These are phyloP conservation scores for Aphelenchoides bicaudatus DNA, from an alignment of 2,888 invertebrate species.

Conservation along the genomic window DNA sequence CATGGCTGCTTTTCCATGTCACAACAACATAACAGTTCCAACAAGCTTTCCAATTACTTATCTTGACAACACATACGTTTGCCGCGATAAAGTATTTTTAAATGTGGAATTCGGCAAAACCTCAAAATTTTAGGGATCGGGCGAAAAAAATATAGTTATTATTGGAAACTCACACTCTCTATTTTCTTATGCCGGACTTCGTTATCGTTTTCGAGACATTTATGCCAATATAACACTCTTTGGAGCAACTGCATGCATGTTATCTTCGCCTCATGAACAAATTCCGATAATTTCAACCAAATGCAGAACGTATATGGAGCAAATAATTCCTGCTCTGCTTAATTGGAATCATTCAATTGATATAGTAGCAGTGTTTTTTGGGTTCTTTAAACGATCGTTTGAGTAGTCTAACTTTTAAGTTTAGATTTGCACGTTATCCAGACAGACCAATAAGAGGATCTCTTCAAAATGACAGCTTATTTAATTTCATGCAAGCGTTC, in stretches of 20 bases:
- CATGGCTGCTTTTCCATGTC: neutral
- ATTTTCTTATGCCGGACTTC: neutral
- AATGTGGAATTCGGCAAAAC: neutral
- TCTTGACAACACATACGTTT: neutral
- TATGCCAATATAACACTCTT: slow-evolving; percentile 6
- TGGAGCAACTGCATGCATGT: neutral
- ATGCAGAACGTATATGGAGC: neutral
- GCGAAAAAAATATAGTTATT: slow-evolving; percentile 3
- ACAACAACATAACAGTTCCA: neutral
- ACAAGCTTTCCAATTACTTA: slow-evolving; percentile 2
- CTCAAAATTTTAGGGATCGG: neutral
- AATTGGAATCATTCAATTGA: slow-evolving; percentile 5
- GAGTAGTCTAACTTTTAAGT: neutral
- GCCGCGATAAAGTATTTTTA: neutral
- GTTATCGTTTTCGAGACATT: neutral
- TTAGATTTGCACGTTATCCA: slow-evolving; percentile 1
- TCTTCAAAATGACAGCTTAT: neutral
- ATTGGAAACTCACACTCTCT: slow-evolving; percentile 4
- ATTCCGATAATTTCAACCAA: neutral
- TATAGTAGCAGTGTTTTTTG: slow-evolving; percentile 4
- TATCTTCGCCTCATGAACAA: neutral
- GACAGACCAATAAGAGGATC: neutral
- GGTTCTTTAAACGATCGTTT: neutral
- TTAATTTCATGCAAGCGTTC: slow-evolving; percentile 10
- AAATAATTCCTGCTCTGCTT: neutral